Percentiles rank a stretch among this genome's conserved stretches.
phyloP scores from a whole-genome alignment of 2,797 vertebrate genomes.

The Masticophis lateralis region DNA sequence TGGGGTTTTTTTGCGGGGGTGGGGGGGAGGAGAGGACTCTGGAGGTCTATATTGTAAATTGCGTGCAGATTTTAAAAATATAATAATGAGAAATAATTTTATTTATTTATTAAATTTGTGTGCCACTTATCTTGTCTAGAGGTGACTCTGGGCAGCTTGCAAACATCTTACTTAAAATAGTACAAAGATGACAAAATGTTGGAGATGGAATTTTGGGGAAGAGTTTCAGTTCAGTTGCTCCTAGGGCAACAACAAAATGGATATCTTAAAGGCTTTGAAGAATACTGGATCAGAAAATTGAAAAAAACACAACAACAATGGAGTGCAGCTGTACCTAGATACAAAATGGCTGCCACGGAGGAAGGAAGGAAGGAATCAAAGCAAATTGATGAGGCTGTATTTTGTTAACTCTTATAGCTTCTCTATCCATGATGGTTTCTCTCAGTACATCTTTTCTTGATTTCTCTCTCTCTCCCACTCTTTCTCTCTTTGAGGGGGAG shows the following conservation, averaged over 20 bases:
- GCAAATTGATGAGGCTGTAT: neutral
- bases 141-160: neutral
- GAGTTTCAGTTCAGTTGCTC: neutral
- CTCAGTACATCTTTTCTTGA: neutral
- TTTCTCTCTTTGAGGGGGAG: neutral
- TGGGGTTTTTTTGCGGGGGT: too few species aligned
- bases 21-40: neutral
- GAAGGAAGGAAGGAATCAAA: neutral
- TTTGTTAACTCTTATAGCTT: neutral
- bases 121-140: neutral
- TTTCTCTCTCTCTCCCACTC: neutral
- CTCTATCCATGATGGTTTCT: neutral
- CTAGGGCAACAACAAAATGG: neutral
- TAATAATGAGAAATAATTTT: neutral
- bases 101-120: neutral
- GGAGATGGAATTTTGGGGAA: neutral
- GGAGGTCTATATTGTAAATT: neutral
- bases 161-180: neutral
- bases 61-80: neutral
- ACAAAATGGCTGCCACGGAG: neutral
- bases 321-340: neutral
- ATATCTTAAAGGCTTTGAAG: neutral
- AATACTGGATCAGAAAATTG: neutral
- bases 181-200: neutral
- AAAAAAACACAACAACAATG: neutral